These are phyloP conservation scores for Caenorhabditis elegans DNA, from an alignment of 1,140 invertebrate genomes.

Conservation along the genomic window DNA sequence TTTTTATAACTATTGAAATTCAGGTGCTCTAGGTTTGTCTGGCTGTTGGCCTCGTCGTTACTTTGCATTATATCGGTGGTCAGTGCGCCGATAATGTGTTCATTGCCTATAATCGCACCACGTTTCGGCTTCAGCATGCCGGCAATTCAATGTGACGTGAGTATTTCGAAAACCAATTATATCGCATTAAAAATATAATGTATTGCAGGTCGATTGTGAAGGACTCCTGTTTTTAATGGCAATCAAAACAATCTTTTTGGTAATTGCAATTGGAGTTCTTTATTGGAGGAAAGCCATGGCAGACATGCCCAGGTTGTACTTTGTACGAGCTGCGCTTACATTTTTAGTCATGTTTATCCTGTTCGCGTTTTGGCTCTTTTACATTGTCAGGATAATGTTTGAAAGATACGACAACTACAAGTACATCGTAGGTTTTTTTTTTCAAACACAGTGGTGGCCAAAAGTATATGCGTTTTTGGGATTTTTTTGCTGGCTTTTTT, in stretches of 20 bases:
- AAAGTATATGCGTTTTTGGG: no score
- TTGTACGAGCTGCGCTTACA: conserved; percentile 11
- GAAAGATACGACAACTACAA: conserved; percentile 64
- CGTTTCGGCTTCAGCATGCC: conserved; percentile 58
- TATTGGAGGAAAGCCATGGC: conserved; percentile 75
- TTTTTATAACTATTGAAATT: neutral
- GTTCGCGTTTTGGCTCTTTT: conserved; percentile 95
- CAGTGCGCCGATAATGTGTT: conserved; percentile 79
- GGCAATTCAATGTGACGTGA: conserved; percentile 73
- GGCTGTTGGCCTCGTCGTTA: conserved; percentile 77
- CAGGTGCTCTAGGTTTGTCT: conserved; percentile 76
- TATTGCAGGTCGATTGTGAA: conserved; percentile 74
- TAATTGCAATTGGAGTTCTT: conserved; percentile 85
- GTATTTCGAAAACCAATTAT: neutral
- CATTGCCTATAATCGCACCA: conserved; percentile 68
- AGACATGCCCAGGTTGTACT: conserved; percentile 86
- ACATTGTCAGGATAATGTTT: conserved; percentile 79
- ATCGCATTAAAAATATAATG: conserved; percentile 2
- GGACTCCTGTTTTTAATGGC: conserved; percentile 85
- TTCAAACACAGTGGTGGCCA: no score
- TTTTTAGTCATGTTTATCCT: conserved; percentile 73
- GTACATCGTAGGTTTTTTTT: conserved; percentile 76
- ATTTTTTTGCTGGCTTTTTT: no score
- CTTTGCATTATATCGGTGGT: conserved; percentile 91
- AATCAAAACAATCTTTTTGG: conserved; percentile 87